Evolutionary conservation across 2,113 vertebrate genomes (phyloP), one percentile per base, ranked within the genome.

Genomic region (Calypte anna): DNA sequence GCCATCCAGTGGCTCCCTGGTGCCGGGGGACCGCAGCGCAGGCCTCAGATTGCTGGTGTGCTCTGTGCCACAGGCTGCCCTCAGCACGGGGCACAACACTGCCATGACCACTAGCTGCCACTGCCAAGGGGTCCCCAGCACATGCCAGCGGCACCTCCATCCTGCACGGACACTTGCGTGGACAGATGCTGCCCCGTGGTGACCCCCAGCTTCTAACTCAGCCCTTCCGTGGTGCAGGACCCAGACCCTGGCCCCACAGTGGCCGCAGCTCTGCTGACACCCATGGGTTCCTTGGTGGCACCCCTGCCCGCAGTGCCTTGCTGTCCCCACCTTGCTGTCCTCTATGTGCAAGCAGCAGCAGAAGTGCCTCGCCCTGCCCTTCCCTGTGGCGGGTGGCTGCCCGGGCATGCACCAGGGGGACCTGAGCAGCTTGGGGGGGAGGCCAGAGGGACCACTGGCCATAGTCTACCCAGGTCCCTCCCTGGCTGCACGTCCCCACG

Each of bases 311-410:
- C 53, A 24, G 64, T 7, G 61, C 67, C 8, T 69, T n/a, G 69
- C 84, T 19, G 5, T 25, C 68, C 69, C 1, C 3, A 5, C 64
- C 90, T 40, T 40, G 40, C 40, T 40, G 40, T 40, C 40, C 40
- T 40, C 40, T 40, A 13, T 40, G 40, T 40, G 40, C 40, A 40
- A 48, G 80, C 68, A 40, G 91, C 82, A 80, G 58, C 55, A 92
- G 74, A 94, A 82, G 82, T 84, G 93, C 93, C 93, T 96, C 74
- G 14, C 63, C 74, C 66, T 90, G 86, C 86, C 72, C 88, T 54
- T 20, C 57, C 51, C 2, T 2, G 51, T 4, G 6, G n/a, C 0
- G 0, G 74, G 36, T 30, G 31, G 55, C 75, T 74, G 64, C 83
- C 66, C 28, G 10, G 53, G 64, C 48, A 53, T 50, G 64, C 51